Evolutionary conservation across 2,888 invertebrate species (phyloP), one percentile per base, ranked within the genome.

Genomic region (Nephrocerus scutellatus): DNA sequence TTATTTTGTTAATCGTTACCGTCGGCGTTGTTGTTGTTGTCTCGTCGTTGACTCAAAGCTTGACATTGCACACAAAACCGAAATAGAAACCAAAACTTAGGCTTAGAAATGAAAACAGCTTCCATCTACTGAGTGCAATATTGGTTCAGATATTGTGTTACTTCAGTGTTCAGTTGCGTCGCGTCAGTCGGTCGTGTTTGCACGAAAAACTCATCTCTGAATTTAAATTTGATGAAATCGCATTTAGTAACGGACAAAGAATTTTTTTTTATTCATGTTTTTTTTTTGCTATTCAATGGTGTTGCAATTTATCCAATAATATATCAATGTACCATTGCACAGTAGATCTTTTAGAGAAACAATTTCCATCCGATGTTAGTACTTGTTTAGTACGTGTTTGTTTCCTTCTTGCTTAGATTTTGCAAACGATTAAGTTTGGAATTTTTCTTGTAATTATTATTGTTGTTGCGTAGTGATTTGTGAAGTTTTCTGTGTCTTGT

Each of bases 61-160:
- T 42, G 42, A 43, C 45, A 43, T 40, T 45, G 45, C 42, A 45
- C 39, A 39, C n/a, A n/a, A n/a, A n/a, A n/a, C n/a, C n/a, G n/a
- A n/a, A n/a, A n/a, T n/a, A n/a, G n/a, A n/a, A n/a, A n/a, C n/a
- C n/a, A n/a, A n/a, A n/a, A n/a, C n/a, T n/a, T n/a, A n/a, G n/a
- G n/a, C n/a, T n/a, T n/a, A n/a, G n/a, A n/a, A n/a, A n/a, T n/a
- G n/a, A n/a, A n/a, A 43, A 45, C 45, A 37, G 36, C 34, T 43
- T 43, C 43, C 39, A 45, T 45, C 43, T 39, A n/a, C n/a, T n/a
- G n/a, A n/a, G 39, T 38, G 34, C 20, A 37, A 39, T 37, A 37
- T 39, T 37, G 23, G 26, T 21, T 45, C 45, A 45, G 45, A 43
- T 45, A 45, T 43, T 45, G 43, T 45, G 36, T 43, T 36, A 29